Evolutionary conservation across 2,888 invertebrate species (phyloP), one percentile per base, ranked within the genome.

Genomic region (Drepana falcataria): DNA sequence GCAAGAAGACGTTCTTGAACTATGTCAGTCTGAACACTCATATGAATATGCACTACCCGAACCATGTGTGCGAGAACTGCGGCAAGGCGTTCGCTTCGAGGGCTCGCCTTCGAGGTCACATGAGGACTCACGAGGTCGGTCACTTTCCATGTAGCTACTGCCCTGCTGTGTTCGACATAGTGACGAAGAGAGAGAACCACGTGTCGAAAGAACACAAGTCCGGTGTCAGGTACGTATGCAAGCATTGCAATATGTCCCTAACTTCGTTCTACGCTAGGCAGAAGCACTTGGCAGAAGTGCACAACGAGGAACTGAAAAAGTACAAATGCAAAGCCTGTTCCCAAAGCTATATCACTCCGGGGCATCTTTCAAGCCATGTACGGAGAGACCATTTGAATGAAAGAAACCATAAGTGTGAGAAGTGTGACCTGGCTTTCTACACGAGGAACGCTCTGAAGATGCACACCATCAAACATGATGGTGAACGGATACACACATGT

Each of bases 391-490:
- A 84, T 76, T 77, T 87, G 59, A 89, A 82, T 63, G 92, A 83
- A 65, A 71, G 83, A 41, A 92, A 85, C 61, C 92, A 87, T 21
- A 85, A 88, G 9, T 93, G 93, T 52, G 85, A 85, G 35, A 85
- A 92, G 41, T 93, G 93, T 48, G 87, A 91, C 37, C 66, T 89
- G 2, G 91, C 91, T 0, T 93, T 93, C 58, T 92, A 92, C 54
- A 91, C 91, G 0, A 89, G 89, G 57, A 92, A 92, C 53, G 91
- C 92, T 4, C 66, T 93, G 35, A 92, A 92, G 57, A 92, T 91
- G 82, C 93, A 93, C 57, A 91, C 92, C 88, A 91, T 92, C 0
- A 92, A 91, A 9, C 93, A 93, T 48, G 91, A 92, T 1, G 92
- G 91, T 0, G 89, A 90, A 35, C 66, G 92, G 21, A 92, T 92